Percentiles rank a stretch among this genome's conserved stretches.
These are phyloP conservation scores for Ptychoptera contaminata DNA, from an alignment of 2,888 invertebrate species.

Conservation along the genomic window DNA sequence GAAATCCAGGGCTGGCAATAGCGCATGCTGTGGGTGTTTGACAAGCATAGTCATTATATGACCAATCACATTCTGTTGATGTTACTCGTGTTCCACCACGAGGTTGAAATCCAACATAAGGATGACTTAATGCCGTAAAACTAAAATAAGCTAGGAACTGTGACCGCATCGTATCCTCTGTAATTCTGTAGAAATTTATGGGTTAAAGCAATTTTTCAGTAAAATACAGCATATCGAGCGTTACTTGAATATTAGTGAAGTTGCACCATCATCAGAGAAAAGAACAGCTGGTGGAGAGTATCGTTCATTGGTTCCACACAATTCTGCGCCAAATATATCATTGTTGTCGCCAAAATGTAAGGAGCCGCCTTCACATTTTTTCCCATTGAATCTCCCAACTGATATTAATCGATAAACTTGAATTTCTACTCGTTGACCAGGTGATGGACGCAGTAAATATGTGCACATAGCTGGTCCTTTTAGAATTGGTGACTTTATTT, in stretches of 20 bases:
- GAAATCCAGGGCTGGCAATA: constrained; percentile 60
- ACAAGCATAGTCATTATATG: constrained; percentile 55
- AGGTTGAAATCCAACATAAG: constrained; percentile 52
- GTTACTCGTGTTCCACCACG: constrained; percentile 50
- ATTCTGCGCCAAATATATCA: constrained; percentile 29
- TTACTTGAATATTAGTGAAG: constrained; percentile 55
- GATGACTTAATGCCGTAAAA: constrained; percentile 52
- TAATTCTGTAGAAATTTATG: constrained; percentile 36
- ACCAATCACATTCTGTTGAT: constrained; percentile 61
- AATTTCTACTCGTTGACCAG: constrained; percentile 56
- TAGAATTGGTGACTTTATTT: constrained; percentile 61
- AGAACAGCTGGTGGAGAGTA: constrained; percentile 57
- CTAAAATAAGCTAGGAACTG: constrained; percentile 67
- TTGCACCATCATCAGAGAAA: constrained; percentile 54
- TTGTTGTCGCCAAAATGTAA: constrained; percentile 43
- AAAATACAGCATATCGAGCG: constrained; percentile 14
- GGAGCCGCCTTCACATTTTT: constrained; percentile 55
- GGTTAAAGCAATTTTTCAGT: too few relatives aligned
- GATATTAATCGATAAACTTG: constrained; percentile 59
- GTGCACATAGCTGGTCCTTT: constrained; percentile 56
- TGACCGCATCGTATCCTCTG: constrained; percentile 52
- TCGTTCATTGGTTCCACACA: constrained; percentile 57
- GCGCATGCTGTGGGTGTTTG: constrained; percentile 39
- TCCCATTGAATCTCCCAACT: constrained; percentile 55
- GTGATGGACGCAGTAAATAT: constrained; percentile 53